Base-by-base conservation (phyloP, 1,140 invertebrate genomes). In the Lamellibrachia luymesi region DNA sequence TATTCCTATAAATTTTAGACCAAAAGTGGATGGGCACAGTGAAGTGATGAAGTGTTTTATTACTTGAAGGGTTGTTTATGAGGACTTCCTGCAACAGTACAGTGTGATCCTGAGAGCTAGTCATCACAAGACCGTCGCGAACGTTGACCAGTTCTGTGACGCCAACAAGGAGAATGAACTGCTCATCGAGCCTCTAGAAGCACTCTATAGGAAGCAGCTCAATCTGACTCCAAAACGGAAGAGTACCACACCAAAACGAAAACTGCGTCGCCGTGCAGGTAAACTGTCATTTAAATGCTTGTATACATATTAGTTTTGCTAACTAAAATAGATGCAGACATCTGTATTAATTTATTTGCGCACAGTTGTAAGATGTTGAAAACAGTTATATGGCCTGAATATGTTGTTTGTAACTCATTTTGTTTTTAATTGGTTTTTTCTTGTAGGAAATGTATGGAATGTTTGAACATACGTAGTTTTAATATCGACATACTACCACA, bases 71-170 rank as follows among this genome's bases (percentile, higher is more conserved):
- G 94, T 95, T 92, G 51, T 97, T 0, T 99, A 99, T 95, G 96
- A 97, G 8, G 98, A 99, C 93, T 99, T 99, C 96, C 98, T 98
- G 94, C 97, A 97, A 90, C 97, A 98, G n/a, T 99, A 99, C 95
- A 97, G 98, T 91, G 97, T 99, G 4, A 97, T 99, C 0, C 98
- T 98, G 93, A 97, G 96, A 92, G 90, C 93, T 49, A 56, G 92
- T 92, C 93, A 38, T 38, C 22, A 22, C 94, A n/a, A 50, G 94
- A n/a, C 49, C 94, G 64, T 90, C 91, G 17, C 51, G 92, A 52
- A 92, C 94, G 50, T 94, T 94, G 7, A 92, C 25, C 52, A 92
- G 27, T 25, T 91, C 90, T 7, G 56, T 90, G 27, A 50, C 49
- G 56, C 49, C 0, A 93, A 93, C 89, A 93, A 93, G 52, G 92